Percentiles rank a stretch among this genome's conserved stretches.
Evolutionary conservation across 2,888 invertebrate genomes (phyloP).

Genomic region (Meganola albula): DNA sequence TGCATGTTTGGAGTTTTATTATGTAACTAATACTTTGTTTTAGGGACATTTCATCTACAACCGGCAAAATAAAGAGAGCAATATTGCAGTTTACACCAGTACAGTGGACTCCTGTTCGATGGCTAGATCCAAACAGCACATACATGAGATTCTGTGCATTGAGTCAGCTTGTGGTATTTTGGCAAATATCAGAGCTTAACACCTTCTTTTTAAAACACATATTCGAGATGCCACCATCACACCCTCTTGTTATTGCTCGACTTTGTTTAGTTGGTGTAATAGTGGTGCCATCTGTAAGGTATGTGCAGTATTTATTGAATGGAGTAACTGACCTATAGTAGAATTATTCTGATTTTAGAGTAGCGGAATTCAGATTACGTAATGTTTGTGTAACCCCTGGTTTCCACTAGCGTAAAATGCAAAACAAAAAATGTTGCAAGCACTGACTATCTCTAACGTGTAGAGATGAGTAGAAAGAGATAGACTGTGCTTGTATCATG

Average conservation of each 20-base stretch:
- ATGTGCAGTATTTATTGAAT: too few relatives aligned
- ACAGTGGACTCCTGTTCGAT: constrained; percentile 96
- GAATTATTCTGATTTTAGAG: too few relatives aligned
- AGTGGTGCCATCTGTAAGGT: constrained; percentile 98
- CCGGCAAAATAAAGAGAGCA: constrained; percentile 97
- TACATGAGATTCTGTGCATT: constrained; percentile 97
- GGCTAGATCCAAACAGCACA: constrained; percentile 97
- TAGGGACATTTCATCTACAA: constrained; percentile 96
- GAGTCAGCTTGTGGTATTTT: constrained; percentile 96
- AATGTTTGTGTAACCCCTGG: too few relatives aligned
- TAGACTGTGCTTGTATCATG: too few relatives aligned
- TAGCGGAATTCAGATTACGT: too few relatives aligned
- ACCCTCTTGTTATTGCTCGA: constrained; percentile 93
- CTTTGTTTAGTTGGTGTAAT: constrained; percentile 94
- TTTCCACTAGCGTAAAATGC: too few relatives aligned
- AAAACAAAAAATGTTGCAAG: too few relatives aligned
- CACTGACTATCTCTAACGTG: too few relatives aligned
- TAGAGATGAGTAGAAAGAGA: too few relatives aligned
- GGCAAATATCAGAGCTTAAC: constrained; percentile 99
- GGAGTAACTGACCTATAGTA: too few relatives aligned
- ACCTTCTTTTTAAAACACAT: constrained; percentile 99
- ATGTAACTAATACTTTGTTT: too few relatives aligned
- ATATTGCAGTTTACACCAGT: constrained; percentile 99
- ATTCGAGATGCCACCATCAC: constrained; percentile 98
- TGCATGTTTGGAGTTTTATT: too few relatives aligned